Evolutionary conservation across 2,888 invertebrate species (phyloP).

Genomic region (Drosophila affinis): DNA sequence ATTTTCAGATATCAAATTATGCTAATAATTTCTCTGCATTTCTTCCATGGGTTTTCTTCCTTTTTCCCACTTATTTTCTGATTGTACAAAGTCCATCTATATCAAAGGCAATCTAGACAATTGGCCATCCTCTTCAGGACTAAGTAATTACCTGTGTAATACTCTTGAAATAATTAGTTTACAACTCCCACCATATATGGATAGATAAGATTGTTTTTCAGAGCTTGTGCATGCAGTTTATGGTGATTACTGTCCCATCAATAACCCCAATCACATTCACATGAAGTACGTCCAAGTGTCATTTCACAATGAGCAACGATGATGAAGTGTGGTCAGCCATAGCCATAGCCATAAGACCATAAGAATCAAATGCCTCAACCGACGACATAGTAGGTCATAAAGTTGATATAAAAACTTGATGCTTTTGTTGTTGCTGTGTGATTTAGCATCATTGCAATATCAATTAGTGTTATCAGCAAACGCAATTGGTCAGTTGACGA

Average conservation of each 20-base stretch:
- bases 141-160: neutral
- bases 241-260: constrained; percentile 20
- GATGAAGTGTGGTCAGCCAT: constrained; percentile 32
- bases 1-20: neutral
- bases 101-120: neutral
- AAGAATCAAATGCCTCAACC: constrained; percentile 30
- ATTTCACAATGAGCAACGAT: constrained; percentile 32
- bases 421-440: constrained; percentile 13
- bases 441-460: constrained; percentile 50
- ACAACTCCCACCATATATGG: neutral
- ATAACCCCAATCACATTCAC: constrained; percentile 34
- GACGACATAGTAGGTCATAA: constrained; percentile 1
- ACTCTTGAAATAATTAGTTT: neutral
- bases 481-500: constrained; percentile 57
- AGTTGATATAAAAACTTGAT: constrained; percentile 10
- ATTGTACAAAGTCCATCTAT: neutral
- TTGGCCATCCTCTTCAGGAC: neutral
- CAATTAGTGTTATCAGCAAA: constrained; percentile 43
- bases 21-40: neutral
- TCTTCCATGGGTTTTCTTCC: neutral
- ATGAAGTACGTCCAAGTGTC: constrained; percentile 19
- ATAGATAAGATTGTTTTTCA: constrained; percentile 24
- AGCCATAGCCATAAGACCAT: constrained; percentile 13
- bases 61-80: neutral
- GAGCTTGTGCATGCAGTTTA: constrained; percentile 16